These are phyloP conservation scores for Calameuta idolon DNA, from an alignment of 2,888 invertebrate genomes.

Conservation along the genomic window DNA sequence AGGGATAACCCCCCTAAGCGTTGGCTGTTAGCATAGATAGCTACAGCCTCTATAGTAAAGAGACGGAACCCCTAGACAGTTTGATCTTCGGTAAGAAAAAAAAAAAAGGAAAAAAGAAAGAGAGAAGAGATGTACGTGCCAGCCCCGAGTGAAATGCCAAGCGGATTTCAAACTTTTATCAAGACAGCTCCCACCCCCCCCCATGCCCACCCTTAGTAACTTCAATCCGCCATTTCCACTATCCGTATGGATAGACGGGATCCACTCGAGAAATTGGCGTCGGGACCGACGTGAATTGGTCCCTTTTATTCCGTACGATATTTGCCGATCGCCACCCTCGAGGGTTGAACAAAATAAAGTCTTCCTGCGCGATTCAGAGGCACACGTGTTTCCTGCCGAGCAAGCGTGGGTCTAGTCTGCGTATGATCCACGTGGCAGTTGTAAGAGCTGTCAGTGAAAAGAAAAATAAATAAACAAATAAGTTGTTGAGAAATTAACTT, in stretches of 20 bases:
- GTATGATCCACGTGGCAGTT: too few relatives aligned
- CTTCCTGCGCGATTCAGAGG: background rate
- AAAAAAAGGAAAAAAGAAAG: too few relatives aligned
- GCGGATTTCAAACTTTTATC: background rate
- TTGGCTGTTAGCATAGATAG: background rate
- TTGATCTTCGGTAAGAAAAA: background rate
- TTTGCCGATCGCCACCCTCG: background rate
- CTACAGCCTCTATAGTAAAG: background rate
- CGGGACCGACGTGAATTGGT: background rate
- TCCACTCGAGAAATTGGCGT: background rate
- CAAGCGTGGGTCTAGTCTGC: too few relatives aligned
- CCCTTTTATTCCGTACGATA: background rate
- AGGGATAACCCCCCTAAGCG: background rate
- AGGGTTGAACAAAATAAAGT: background rate
- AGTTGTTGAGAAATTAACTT: too few relatives aligned
- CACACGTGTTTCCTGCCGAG: background rate
- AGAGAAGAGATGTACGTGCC: background rate
- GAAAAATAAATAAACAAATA: too few relatives aligned
- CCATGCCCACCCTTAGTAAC: background rate
- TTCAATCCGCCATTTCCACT: background rate
- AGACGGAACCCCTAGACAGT: background rate
- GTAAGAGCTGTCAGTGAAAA: too few relatives aligned
- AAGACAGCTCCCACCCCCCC: background rate
- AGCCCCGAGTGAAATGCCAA: background rate
- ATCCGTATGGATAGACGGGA: background rate